phyloP scores from a whole-genome alignment of 2,113 vertebrate species.

The Corvus hawaiiensis region DNA sequence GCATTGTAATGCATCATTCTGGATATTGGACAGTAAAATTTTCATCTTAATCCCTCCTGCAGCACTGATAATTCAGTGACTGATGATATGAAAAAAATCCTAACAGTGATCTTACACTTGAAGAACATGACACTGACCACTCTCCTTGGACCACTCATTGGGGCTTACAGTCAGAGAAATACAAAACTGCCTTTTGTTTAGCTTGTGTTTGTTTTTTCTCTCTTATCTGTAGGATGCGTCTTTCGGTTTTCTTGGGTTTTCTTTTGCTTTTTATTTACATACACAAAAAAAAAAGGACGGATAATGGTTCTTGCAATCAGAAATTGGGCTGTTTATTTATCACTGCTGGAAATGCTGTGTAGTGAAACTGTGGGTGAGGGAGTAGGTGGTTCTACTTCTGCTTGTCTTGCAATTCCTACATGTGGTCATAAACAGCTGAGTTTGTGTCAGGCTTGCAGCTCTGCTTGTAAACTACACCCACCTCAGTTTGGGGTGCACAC shows the following conservation, averaged over 20 bases:
- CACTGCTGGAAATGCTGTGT: background rate
- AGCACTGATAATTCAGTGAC: background rate
- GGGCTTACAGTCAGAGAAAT: background rate
- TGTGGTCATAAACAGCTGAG: constrained; percentile 2
- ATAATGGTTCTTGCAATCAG: constrained; percentile 4
- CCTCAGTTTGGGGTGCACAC: background rate
- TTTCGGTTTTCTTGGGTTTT: background rate
- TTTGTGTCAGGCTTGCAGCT: background rate
- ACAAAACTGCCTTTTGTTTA: background rate
- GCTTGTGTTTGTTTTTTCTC: background rate
- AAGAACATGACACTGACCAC: background rate
- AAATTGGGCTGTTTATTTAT: background rate
- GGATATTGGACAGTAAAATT: background rate
- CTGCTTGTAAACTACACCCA: background rate
- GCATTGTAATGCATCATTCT: background rate
- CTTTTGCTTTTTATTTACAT: background rate
- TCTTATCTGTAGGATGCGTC: background rate
- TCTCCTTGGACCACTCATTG: background rate
- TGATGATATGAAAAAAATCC: background rate
- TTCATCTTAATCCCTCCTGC: background rate
- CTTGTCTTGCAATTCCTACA: constrained; percentile 22
- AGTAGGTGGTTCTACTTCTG: constrained; percentile 19
- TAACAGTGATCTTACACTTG: background rate
- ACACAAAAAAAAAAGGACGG: background rate
- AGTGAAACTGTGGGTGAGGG: background rate